phyloP scores from a whole-genome alignment of 2,888 invertebrate species.

The Troides helena region DNA sequence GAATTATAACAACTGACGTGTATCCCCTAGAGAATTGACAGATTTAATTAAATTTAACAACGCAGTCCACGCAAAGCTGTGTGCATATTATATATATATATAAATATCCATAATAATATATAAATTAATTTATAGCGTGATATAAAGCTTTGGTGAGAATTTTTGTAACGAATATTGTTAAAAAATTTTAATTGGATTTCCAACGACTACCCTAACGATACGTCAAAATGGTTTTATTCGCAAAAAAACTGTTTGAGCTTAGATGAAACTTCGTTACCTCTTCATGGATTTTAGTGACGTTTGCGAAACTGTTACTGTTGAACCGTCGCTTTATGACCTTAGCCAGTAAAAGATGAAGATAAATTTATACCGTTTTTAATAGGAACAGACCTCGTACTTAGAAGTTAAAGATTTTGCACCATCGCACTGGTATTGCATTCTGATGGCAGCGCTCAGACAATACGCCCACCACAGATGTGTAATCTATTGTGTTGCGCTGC shows the following conservation, averaged over 20 bases:
- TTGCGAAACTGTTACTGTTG: not conserved
- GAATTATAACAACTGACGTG: conserved; percentile 14
- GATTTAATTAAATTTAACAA: conserved; percentile 14
- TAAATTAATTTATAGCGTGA: not conserved
- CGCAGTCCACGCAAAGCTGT: not conserved
- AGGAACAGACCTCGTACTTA: not conserved
- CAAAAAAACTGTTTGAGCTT: too few species aligned
- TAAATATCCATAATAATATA: not conserved
- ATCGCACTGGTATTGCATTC: conserved; percentile 1
- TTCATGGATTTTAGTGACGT: not conserved
- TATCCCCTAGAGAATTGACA: conserved; percentile 12
- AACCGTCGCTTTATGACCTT: too few species aligned
- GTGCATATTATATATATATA: not conserved
- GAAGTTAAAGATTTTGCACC: not conserved
- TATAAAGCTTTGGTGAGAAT: not conserved
- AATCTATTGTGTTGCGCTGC: conserved; percentile 10
- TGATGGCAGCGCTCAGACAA: not conserved
- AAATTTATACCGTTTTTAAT: too few species aligned
- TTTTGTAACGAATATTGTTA: not conserved
- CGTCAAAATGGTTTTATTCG: too few species aligned
- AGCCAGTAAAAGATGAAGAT: too few species aligned
- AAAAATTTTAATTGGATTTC: not conserved
- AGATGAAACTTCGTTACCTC: not conserved
- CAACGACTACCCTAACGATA: not conserved
- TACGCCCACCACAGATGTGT: conserved; percentile 5